phyloP scores from a whole-genome alignment of 2,888 invertebrate genomes.

The Mayetiola destructor region DNA sequence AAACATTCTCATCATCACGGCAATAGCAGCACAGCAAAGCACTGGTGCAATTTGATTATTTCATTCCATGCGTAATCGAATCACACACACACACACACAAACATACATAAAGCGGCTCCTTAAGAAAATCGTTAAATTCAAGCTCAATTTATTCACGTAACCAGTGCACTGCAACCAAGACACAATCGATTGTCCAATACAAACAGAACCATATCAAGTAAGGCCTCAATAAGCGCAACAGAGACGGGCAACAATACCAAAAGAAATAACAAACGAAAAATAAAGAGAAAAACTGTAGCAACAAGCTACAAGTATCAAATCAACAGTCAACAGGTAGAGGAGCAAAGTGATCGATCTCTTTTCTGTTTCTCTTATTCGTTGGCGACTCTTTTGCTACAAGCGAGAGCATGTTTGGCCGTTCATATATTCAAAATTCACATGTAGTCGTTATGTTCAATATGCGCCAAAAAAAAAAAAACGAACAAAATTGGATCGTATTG shows the following conservation, averaged over 20 bases:
- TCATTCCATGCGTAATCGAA: not conserved
- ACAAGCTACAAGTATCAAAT: slow-evolving; percentile 5
- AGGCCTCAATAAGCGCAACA: not conserved
- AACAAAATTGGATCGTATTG: not conserved
- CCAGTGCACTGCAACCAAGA: not conserved
- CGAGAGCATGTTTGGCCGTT: not conserved
- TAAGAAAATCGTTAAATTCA: not conserved
- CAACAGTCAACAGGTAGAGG: no score
- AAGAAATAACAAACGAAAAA: not conserved
- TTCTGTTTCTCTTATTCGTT: not conserved
- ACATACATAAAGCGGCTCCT: not conserved
- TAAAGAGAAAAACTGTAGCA: not conserved
- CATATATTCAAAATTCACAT: not conserved
- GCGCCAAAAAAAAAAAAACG: no score
- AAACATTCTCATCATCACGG: slow-evolving; percentile 6
- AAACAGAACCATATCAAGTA: not conserved
- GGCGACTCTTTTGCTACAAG: not conserved
- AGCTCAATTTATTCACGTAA: slow-evolving; percentile 8
- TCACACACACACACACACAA: not conserved
- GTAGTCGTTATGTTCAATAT: not conserved
- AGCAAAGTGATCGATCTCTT: slow-evolving; percentile 8
- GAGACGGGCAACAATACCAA: not conserved
- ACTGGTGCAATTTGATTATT: slow-evolving; percentile 11
- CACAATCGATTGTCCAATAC: not conserved
- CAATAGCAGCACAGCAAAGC: not conserved